Conservation (phyloP, 2,113 vertebrate species). For the Saimiri boliviensis region DNA sequence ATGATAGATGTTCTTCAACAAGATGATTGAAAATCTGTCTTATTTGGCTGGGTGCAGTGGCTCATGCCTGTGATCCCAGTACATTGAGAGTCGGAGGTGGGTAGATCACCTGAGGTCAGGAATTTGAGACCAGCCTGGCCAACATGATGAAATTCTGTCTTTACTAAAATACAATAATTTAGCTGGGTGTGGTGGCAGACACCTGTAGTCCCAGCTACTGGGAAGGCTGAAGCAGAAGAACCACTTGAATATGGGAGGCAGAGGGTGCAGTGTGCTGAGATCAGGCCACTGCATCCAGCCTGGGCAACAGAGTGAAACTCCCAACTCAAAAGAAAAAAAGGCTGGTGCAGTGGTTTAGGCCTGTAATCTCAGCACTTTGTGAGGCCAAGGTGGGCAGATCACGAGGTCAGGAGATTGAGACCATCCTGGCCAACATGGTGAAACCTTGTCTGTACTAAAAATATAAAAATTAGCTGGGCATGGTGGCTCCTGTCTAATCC, state of each 20-base stretch:
- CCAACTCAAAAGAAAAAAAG: too few relatives aligned
- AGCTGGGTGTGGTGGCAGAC: neutral
- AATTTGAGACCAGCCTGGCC: neutral
- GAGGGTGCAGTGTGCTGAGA: neutral
- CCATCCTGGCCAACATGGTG: neutral
- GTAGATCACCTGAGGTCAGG: neutral
- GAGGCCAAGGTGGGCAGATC: neutral
- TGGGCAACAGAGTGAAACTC: too few relatives aligned
- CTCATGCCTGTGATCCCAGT: neutral
- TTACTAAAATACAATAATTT: neutral
- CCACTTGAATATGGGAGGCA: neutral
- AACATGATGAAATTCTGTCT: neutral
- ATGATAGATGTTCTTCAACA: neutral
- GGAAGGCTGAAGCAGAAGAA: neutral
- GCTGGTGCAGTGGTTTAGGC: neutral
- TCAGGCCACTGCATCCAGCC: neutral
- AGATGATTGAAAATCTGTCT: neutral
- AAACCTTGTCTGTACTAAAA: neutral
- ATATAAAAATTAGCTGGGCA: neutral
- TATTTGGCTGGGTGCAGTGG: neutral
- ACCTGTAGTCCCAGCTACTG: neutral
- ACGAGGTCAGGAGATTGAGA: neutral
- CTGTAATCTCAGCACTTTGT: neutral
- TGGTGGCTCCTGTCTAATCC: neutral
- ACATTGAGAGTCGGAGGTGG: neutral